phyloP scores from a whole-genome alignment of 2,113 vertebrate species.

The Urocitellus parryii region DNA sequence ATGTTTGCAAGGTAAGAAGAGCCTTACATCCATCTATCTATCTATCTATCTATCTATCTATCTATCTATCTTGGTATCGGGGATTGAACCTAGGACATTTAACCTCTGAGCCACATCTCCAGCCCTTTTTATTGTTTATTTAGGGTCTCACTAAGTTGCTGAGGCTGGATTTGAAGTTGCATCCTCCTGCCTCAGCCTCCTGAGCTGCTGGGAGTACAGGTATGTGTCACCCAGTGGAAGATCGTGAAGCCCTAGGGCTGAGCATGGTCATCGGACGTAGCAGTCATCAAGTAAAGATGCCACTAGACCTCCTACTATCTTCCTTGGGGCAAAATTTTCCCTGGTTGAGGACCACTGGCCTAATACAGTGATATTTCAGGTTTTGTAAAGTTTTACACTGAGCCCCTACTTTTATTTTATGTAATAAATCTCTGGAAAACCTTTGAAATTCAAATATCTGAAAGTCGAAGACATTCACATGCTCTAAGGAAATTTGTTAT shows the following conservation, averaged over 20 bases:
- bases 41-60: too few relatives aligned
- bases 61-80: too few relatives aligned
- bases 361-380: neutral
- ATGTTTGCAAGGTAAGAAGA: too few relatives aligned
- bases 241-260: neutral
- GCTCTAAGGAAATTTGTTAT: neutral
- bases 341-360: neutral
- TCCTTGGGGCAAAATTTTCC: neutral
- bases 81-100: too few relatives aligned
- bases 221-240: neutral
- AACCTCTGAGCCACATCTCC: too few relatives aligned
- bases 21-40: too few relatives aligned
- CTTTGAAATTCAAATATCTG: conserved; percentile 36
- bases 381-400: neutral
- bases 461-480: conserved; percentile 9
- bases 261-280: neutral
- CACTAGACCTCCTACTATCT: neutral
- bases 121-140: too few relatives aligned
- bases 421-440: conserved; percentile 29
- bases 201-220: too few relatives aligned
- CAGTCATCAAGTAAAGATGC: neutral
- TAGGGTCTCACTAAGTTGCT: too few relatives aligned
- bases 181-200: too few relatives aligned
- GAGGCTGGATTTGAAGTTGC: too few relatives aligned
- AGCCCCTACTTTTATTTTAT: neutral